Conservation (phyloP, 2,888 invertebrate genomes). For the Orchestes rusci region DNA sequence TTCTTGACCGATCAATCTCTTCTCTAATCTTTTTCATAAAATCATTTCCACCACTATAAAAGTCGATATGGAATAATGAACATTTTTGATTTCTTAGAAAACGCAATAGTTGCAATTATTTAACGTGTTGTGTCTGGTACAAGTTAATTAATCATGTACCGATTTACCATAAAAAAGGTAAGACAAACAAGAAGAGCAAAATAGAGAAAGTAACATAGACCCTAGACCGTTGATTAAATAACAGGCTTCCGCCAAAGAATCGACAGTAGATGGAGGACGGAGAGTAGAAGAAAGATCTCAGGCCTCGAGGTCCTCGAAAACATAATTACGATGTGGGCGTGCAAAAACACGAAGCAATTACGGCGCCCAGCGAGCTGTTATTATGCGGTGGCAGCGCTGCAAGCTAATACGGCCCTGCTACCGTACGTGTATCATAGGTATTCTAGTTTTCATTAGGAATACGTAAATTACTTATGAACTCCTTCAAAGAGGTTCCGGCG, state of each 20-base stretch:
- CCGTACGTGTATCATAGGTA: conserved; percentile 4
- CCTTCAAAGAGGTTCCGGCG: too few relatives aligned
- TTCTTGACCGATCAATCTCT: too few relatives aligned
- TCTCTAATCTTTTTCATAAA: too few relatives aligned
- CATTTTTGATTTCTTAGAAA: too few relatives aligned
- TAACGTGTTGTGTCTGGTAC: too few relatives aligned
- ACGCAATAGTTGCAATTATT: too few relatives aligned
- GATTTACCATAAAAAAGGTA: too few relatives aligned
- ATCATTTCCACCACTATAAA: too few relatives aligned
- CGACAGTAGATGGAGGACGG: conserved; percentile 15
- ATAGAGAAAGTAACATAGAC: too few relatives aligned
- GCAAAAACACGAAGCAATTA: conserved; percentile 43
- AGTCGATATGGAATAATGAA: too few relatives aligned
- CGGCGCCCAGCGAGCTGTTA: conserved; percentile 40
- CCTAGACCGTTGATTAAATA: conserved; percentile 27
- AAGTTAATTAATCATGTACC: too few relatives aligned
- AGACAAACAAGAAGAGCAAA: too few relatives aligned
- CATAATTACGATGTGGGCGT: conserved; percentile 45
- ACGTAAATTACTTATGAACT: not conserved
- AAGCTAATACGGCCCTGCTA: conserved; percentile 30
- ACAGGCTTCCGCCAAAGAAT: conserved; percentile 24
- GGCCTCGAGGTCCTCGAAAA: conserved; percentile 35
- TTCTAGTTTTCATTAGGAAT: not conserved
- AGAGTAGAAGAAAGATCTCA: conserved; percentile 17
- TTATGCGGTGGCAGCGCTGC: conserved; percentile 44